A percentile compares a stretch with the other conserved stretches of the same genome.
These are phyloP conservation scores for Apotomis turbidana DNA, from an alignment of 2,888 invertebrate genomes.

Conservation along the genomic window DNA sequence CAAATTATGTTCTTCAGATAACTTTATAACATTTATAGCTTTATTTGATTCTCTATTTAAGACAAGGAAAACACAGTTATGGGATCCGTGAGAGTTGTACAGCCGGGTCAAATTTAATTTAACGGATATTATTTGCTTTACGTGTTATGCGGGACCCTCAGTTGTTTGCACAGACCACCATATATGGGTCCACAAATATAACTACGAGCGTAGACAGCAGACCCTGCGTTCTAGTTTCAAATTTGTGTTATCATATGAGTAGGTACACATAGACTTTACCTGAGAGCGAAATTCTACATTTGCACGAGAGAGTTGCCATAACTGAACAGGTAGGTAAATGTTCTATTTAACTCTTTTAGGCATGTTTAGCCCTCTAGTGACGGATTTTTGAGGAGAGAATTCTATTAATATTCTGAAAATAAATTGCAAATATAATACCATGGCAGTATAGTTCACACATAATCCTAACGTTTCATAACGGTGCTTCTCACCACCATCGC, in stretches of 20 bases:
- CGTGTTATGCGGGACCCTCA: slow-evolving; percentile 20
- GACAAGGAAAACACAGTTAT: slow-evolving; percentile 1
- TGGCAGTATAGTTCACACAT: no score
- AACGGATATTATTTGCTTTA: slow-evolving; percentile 31
- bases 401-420: no score
- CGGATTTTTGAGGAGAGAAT: no score
- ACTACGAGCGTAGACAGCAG: background rate
- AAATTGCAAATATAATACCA: no score
- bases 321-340: no score
- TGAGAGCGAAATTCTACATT: no score
- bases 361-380: no score
- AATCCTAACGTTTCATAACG: no score
- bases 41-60: background rate
- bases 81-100: background rate
- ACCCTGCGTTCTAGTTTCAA: slow-evolving; percentile 5
- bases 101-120: slow-evolving; percentile 25
- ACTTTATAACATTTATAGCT: background rate
- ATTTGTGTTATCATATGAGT: background rate
- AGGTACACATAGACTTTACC: no score
- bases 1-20: background rate
- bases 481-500: no score
- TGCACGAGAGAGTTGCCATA: no score
- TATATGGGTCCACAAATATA: slow-evolving; percentile 33
- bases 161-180: slow-evolving; percentile 27
- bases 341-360: no score